Evolutionary conservation across 2,888 invertebrate species (phyloP).

Genomic region (Craniophora ligustri): DNA sequence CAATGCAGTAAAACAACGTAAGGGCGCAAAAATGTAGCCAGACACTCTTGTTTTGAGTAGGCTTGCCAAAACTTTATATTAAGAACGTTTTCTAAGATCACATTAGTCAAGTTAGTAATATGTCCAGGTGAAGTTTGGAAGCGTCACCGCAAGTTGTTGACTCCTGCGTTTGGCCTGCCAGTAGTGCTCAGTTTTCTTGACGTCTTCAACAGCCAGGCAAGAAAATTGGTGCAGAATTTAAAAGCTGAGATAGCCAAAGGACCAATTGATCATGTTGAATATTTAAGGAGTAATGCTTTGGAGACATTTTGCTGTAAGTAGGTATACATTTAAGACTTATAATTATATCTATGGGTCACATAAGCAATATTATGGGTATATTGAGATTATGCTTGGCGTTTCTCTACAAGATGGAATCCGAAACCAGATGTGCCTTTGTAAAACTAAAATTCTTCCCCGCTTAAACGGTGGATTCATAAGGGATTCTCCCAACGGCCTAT

Average conservation of each 20-base stretch:
- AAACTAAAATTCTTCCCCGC: no score
- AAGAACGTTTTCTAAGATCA: slow-evolving; percentile 62
- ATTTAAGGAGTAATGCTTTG: slow-evolving; percentile 54
- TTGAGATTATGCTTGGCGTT: no score
- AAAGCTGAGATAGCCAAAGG: slow-evolving; percentile 46
- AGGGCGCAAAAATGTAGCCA: slow-evolving; percentile 61
- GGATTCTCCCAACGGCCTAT: no score
- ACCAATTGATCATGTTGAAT: slow-evolving; percentile 54
- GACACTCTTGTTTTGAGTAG: slow-evolving; percentile 61
- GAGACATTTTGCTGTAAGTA: slow-evolving; percentile 65
- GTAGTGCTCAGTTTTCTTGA: slow-evolving; percentile 59
- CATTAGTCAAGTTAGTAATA: slow-evolving; percentile 51
- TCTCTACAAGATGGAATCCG: no score
- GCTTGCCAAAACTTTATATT: no score
- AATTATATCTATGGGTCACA: no score
- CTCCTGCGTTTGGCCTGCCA: slow-evolving; percentile 63
- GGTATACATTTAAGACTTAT: not conserved
- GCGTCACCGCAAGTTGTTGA: slow-evolving; percentile 59
- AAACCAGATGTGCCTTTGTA: no score
- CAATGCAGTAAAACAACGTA: not conserved
- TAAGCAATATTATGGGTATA: no score
- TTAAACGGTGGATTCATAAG: no score
- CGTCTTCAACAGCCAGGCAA: slow-evolving; percentile 61
- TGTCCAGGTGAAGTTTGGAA: slow-evolving; percentile 63
- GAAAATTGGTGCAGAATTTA: slow-evolving; percentile 48